Evolutionary conservation across 2,888 invertebrate genomes (phyloP).

Genomic region (Heliconius aoede): DNA sequence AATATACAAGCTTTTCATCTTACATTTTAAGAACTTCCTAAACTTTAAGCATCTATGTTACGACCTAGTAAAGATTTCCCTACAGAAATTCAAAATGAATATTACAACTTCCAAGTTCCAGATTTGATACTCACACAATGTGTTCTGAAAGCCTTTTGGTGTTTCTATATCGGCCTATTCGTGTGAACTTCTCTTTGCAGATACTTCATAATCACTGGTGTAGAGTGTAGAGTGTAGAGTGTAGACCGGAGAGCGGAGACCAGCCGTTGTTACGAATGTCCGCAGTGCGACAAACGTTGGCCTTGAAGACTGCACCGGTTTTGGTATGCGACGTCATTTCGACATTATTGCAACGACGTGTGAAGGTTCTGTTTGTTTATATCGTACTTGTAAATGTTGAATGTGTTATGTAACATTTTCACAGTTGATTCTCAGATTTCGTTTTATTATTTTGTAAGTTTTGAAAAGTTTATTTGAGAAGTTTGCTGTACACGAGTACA

Average conservation of each 20-base stretch:
- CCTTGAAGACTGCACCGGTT: conserved; percentile 45
- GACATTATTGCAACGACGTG: conserved; percentile 25
- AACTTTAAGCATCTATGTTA: not conserved
- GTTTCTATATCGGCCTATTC: conserved; percentile 24
- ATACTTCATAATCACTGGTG: conserved; percentile 18
- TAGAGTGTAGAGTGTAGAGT: not conserved
- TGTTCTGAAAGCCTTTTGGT: conserved; percentile 17
- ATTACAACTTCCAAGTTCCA: conserved; percentile 8
- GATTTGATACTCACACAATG: not conserved
- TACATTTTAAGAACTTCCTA: not conserved
- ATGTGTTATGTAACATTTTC: not conserved
- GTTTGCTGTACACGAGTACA: not conserved
- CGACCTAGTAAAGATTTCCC: not conserved
- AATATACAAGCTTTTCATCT: not conserved
- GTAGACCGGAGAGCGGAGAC: conserved; percentile 3
- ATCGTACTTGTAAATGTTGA: not conserved
- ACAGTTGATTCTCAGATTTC: not conserved
- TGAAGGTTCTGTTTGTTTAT: conserved; percentile 32
- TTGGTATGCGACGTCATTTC: conserved; percentile 16
- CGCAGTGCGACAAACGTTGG: conserved; percentile 45
- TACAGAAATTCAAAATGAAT: conserved; percentile 6
- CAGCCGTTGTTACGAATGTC: conserved; percentile 43
- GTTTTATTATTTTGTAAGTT: not conserved
- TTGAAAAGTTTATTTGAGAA: not conserved
- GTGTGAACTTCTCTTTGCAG: conserved; percentile 4